Percentiles rank a stretch among this genome's conserved stretches.
These are phyloP conservation scores for Cinara cedri DNA, from an alignment of 2,888 invertebrate species.

Conservation along the genomic window DNA sequence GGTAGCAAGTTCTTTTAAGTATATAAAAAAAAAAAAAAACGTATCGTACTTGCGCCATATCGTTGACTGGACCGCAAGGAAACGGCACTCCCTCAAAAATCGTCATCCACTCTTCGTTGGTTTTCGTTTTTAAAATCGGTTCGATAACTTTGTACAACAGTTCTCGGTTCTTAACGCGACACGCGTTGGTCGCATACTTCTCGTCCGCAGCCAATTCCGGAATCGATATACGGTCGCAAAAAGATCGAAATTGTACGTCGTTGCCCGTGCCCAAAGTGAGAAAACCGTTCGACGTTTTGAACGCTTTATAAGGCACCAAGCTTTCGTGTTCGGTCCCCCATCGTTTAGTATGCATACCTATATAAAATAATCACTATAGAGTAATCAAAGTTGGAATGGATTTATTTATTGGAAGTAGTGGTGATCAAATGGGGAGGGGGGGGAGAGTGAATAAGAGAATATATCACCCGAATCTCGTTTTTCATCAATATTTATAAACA, in stretches of 20 bases:
- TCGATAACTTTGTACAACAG: constrained; percentile 72
- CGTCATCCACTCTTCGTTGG: constrained; percentile 76
- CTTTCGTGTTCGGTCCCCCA: constrained; percentile 95
- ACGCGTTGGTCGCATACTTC: constrained; percentile 74
- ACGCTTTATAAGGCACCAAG: constrained; percentile 93
- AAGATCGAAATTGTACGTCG: constrained; percentile 76
- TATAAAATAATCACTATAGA: too few species aligned
- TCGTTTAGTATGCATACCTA: constrained; percentile 62
- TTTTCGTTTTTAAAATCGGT: constrained; percentile 69
- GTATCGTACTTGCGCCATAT: constrained; percentile 72
- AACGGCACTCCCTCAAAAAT: constrained; percentile 77
- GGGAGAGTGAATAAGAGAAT: too few species aligned
- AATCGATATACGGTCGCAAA: constrained; percentile 72
- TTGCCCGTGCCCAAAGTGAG: constrained; percentile 89
- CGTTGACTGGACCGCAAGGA: constrained; percentile 90
- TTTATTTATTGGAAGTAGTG: too few species aligned
- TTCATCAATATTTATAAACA: too few species aligned
- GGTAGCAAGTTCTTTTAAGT: too few species aligned
- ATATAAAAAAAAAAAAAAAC: too few species aligned
- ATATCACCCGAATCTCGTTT: too few species aligned
- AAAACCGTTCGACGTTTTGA: constrained; percentile 80
- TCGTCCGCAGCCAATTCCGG: constrained; percentile 69
- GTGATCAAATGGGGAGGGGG: too few species aligned
- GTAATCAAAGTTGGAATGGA: too few species aligned
- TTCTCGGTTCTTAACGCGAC: constrained; percentile 77